Conservation (phyloP, 2,888 invertebrate genomes). For the Macaria liturata region DNA sequence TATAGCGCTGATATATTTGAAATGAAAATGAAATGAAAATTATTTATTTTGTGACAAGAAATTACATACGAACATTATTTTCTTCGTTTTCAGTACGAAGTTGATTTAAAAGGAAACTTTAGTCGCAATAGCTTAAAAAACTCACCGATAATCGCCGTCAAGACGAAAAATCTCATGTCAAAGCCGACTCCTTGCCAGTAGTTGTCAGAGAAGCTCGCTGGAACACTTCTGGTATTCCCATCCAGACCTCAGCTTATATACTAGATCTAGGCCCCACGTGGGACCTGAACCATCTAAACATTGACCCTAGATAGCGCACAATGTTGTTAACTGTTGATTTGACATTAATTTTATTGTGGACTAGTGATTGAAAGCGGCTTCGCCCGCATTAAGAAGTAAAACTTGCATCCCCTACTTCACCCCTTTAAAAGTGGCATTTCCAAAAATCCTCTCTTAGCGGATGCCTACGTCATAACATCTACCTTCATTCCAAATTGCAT, state of each 20-base stretch:
- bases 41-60: too few species aligned
- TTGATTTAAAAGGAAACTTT: background rate
- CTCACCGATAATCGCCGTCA: conserved; percentile 68
- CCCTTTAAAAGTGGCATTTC: too few species aligned
- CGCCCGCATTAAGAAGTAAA: too few species aligned
- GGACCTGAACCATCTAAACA: conserved; percentile 47
- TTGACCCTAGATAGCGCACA: conserved; percentile 34
- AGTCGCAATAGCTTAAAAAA: conserved; percentile 3
- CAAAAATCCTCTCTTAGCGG: too few species aligned
- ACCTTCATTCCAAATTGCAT: too few species aligned
- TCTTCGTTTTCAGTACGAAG: too few species aligned
- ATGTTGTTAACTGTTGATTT: conserved; percentile 26
- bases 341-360: conserved; percentile 4
- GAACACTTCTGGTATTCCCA: conserved; percentile 50
- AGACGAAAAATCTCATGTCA: conserved; percentile 66
- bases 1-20: too few species aligned
- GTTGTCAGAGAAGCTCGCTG: conserved; percentile 54
- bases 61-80: too few species aligned
- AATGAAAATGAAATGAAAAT: too few species aligned
- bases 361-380: too few species aligned
- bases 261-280: conserved; percentile 50
- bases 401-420: too few species aligned
- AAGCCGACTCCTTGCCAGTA: conserved; percentile 35
- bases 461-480: too few species aligned
- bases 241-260: conserved; percentile 56